These are phyloP conservation scores for Craniophora ligustri DNA, from an alignment of 2,888 invertebrate genomes.

Conservation along the genomic window DNA sequence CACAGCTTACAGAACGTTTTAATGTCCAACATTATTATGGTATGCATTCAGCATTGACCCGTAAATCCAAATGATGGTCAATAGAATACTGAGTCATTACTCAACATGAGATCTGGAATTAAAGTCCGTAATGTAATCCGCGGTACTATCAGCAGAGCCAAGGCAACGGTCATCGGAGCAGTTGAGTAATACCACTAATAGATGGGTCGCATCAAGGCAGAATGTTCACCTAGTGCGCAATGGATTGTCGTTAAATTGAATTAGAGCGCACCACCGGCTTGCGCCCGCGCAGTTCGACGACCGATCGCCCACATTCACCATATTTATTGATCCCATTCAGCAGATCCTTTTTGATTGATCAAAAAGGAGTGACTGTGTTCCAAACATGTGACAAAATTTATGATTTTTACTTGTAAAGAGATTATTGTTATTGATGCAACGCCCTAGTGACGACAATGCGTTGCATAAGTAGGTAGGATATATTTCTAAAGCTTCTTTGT, in stretches of 20 bases:
- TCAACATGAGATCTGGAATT: conserved; percentile 64
- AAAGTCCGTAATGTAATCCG: conserved; percentile 61
- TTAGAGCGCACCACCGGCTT: conserved; percentile 81
- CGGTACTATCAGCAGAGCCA: conserved; percentile 49
- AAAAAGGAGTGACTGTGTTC: conserved; percentile 79
- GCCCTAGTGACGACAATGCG: conserved; percentile 44
- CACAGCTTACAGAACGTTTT: conserved; percentile 59
- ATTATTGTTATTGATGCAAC: conserved; percentile 55
- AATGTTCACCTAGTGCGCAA: conserved; percentile 71
- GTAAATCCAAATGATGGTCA: conserved; percentile 66
- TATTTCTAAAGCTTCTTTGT: conserved; percentile 55
- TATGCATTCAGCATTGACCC: conserved; percentile 57
- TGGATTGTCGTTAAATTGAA: conserved; percentile 85
- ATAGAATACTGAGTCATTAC: conserved; percentile 59
- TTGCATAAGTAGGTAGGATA: conserved; percentile 42
- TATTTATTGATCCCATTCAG: conserved; percentile 83
- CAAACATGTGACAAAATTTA: conserved; percentile 58
- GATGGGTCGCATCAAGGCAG: conserved; percentile 67
- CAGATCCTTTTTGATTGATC: conserved; percentile 85
- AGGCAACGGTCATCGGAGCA: conserved; percentile 62
- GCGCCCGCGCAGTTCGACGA: conserved; percentile 88
- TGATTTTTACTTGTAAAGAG: conserved; percentile 51
- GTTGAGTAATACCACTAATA: conserved; percentile 65
- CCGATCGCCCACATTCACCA: conserved; percentile 84
- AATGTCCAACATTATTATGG: conserved; percentile 51